These are phyloP conservation scores for Epinephelus moara DNA, from an alignment of 2,113 vertebrate genomes.

Conservation along the genomic window DNA sequence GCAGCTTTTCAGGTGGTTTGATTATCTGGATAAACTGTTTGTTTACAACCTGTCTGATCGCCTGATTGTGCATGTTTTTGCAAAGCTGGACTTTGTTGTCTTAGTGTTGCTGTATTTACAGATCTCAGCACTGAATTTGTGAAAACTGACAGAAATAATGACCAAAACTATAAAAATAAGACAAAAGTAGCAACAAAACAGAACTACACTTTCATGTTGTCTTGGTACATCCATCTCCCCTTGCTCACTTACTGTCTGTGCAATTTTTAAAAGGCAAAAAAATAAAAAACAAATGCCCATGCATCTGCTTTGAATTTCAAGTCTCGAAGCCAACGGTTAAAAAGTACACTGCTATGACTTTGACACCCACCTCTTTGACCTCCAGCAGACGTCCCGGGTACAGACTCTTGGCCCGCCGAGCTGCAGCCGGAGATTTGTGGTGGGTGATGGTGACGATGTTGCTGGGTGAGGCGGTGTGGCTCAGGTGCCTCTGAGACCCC, in stretches of 20 bases:
- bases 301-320: not conserved
- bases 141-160: not conserved
- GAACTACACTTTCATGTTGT: not conserved
- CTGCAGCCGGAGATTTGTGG: conserved; percentile 96
- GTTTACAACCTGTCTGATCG: too few relatives aligned
- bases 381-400: conserved; percentile 90
- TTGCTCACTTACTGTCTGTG: not conserved
- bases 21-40: too few relatives aligned
- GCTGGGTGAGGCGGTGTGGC: conserved; percentile 83
- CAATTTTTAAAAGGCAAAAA: not conserved
- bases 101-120: not conserved
- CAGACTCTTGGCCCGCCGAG: conserved; percentile 89
- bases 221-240: not conserved
- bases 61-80: too few relatives aligned
- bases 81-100: too few relatives aligned
- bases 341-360: not conserved
- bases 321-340: not conserved
- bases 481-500: conserved; percentile 88
- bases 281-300: not conserved
- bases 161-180: not conserved
- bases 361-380: conserved; percentile 93
- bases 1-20: too few relatives aligned
- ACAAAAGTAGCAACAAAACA: not conserved
- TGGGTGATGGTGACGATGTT: conserved; percentile 94
- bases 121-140: not conserved